Conservation (phyloP, 92 coral and sea anemone genomes). For the Palythoa heliodiscus region DNA sequence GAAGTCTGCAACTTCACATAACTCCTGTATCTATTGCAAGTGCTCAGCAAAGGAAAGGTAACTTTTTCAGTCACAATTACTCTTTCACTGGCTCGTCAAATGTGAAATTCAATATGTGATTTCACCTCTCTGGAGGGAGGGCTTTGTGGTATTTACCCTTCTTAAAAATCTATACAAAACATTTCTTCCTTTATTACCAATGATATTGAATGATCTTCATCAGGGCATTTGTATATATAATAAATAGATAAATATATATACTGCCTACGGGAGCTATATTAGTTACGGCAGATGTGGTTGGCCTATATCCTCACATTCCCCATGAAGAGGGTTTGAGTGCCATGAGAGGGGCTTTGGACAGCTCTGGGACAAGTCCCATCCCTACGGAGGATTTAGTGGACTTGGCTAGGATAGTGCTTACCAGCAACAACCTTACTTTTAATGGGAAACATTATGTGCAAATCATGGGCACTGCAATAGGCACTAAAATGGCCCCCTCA, state of each 20-base stretch:
- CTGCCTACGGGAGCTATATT: no score
- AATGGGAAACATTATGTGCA: no score
- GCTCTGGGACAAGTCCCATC: no score
- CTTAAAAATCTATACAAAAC: neutral
- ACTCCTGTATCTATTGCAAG: slow-evolving; percentile 18
- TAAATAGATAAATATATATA: neutral
- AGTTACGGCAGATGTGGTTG: no score
- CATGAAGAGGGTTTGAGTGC: no score
- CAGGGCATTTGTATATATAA: neutral
- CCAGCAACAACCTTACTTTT: no score
- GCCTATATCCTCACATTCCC: no score
- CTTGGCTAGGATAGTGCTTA: no score
- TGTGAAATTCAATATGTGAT: neutral
- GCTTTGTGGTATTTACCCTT: neutral
- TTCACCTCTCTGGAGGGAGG: neutral
- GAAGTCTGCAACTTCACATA: slow-evolving; percentile 20
- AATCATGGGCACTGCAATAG: no score
- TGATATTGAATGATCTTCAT: neutral
- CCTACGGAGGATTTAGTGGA: no score
- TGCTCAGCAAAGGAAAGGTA: slow-evolving; percentile 23
- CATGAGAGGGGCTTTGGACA: no score
- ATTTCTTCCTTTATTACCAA: neutral
- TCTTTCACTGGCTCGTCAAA: slow-evolving; percentile 2
- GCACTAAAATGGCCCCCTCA: no score
- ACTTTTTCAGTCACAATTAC: neutral